Conservation (phyloP, 2,888 invertebrate species). For the Glaucopsyche alexis region DNA sequence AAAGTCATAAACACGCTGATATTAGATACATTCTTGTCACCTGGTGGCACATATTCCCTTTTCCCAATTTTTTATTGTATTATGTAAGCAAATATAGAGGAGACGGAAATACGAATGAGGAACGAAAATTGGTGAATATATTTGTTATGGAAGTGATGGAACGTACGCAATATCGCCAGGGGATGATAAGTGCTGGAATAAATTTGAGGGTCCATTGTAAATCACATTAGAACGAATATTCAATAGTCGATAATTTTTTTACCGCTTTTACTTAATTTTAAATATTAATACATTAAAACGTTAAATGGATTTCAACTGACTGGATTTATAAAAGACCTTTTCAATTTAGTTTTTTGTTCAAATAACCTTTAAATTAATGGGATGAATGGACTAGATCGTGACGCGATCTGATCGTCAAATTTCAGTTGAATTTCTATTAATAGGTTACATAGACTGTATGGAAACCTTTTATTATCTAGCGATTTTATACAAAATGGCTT, state of each 20-base stretch:
- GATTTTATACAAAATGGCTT: not conserved
- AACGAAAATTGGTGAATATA: constrained; percentile 66
- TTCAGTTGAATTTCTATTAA: not conserved
- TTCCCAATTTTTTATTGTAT: constrained; percentile 48
- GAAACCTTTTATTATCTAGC: not conserved
- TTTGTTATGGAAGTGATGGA: constrained; percentile 66
- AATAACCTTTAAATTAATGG: not conserved
- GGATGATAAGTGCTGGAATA: constrained; percentile 62
- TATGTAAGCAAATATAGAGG: constrained; percentile 28
- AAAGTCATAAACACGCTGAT: constrained; percentile 6
- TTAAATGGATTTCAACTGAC: not conserved
- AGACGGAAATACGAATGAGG: constrained; percentile 44
- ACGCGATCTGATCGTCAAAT: not conserved
- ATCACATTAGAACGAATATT: constrained; percentile 5
- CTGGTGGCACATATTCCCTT: constrained; percentile 48
- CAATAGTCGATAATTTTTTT: constrained; percentile 4
- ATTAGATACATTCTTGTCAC: constrained; percentile 41
- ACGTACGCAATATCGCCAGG: constrained; percentile 56
- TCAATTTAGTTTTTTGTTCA: not conserved
- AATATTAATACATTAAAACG: not conserved
- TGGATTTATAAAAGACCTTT: not conserved
- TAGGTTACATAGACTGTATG: not conserved
- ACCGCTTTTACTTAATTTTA: not conserved
- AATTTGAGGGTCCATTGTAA: constrained; percentile 9
- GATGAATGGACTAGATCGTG: not conserved